Percentiles rank a stretch among this genome's conserved stretches.
Conservation (phyloP, 2,113 vertebrate genomes). For the Limanda limanda region DNA sequence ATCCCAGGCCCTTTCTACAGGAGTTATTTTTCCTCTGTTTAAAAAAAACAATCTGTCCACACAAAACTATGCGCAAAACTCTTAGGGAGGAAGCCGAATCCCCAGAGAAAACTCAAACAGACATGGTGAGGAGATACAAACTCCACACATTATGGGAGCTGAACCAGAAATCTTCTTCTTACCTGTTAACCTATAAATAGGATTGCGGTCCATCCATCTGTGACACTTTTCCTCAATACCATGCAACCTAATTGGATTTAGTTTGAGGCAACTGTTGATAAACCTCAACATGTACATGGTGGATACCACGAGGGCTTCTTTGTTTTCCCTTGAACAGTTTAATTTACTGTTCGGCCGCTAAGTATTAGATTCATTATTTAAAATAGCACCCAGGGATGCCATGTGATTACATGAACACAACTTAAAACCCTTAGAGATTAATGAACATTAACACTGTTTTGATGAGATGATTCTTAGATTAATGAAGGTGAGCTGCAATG, state of each 20-base stretch:
- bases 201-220: neutral
- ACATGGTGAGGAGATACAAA: too few relatives aligned
- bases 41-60: too few relatives aligned
- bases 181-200: neutral
- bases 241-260: neutral
- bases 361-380: conserved; percentile 8
- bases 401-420: conserved; percentile 7
- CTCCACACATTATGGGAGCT: too few relatives aligned
- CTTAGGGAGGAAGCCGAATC: too few relatives aligned
- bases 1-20: too few relatives aligned
- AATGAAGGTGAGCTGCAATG: conserved; percentile 49
- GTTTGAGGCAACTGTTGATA: neutral
- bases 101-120: too few relatives aligned
- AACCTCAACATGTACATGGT: neutral
- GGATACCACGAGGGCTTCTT: neutral
- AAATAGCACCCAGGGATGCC: neutral
- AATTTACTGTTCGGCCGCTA: neutral
- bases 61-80: too few relatives aligned
- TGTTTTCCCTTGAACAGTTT: neutral
- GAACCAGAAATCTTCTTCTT: neutral
- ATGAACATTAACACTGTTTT: conserved; percentile 38
- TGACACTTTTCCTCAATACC: neutral
- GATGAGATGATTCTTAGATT: conserved; percentile 45
- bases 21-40: too few relatives aligned
- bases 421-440: conserved; percentile 27